phyloP scores from a whole-genome alignment of 2,113 vertebrate species.

The Labrus mixtus region DNA sequence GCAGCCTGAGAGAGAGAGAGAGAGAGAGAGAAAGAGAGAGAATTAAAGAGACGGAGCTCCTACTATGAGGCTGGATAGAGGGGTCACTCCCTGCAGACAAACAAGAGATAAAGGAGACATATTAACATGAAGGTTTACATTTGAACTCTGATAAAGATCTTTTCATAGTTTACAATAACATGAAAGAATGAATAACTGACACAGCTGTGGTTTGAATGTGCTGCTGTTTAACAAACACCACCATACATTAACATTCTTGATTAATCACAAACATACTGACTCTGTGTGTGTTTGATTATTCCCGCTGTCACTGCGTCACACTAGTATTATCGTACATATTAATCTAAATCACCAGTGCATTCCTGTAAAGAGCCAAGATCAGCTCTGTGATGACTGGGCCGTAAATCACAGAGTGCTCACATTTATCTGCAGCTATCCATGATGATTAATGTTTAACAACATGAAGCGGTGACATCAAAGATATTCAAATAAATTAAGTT shows the following conservation, averaged over 20 bases:
- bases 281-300: not conserved
- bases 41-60: conserved; percentile 91
- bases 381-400: conserved; percentile 17
- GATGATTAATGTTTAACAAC: conserved; percentile 14
- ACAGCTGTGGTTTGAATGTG: too few species aligned
- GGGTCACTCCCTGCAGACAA: conserved; percentile 88
- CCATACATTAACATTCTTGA: too few species aligned
- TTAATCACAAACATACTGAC: not conserved
- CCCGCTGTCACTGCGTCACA: too few species aligned
- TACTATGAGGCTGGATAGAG: conserved; percentile 95
- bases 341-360: not conserved
- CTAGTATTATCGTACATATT: too few species aligned
- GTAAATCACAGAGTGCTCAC: conserved; percentile 15
- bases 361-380: conserved; percentile 33
- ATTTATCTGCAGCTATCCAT: not conserved
- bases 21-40: conserved; percentile 85
- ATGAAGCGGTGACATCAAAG: not conserved
- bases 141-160: not conserved
- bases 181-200: conserved; percentile 8
- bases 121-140: not conserved
- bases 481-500: not conserved
- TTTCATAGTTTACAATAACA: conserved; percentile 4
- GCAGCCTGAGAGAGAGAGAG: conserved; percentile 73
- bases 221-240: conserved; percentile 12
- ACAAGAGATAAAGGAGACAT: conserved; percentile 63